Conservation (phyloP, 2,113 vertebrate genomes). For the Malurus alboscapulatus region DNA sequence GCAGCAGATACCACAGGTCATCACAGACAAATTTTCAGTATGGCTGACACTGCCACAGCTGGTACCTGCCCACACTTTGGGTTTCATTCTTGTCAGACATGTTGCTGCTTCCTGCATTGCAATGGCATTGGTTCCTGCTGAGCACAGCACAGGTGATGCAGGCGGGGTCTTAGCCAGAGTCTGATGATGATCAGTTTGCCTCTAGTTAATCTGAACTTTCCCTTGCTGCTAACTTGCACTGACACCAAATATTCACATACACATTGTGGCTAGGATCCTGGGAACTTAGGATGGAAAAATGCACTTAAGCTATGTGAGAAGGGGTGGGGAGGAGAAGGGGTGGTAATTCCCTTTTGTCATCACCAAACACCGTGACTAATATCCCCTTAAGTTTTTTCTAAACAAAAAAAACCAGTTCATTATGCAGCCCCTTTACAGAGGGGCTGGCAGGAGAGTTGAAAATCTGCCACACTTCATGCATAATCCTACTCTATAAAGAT, state of each 20-base stretch:
- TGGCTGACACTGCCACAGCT: rapidly evolving
- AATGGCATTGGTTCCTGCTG: not conserved
- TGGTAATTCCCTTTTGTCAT: not conserved
- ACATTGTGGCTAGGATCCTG: not conserved
- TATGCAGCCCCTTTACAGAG: not conserved
- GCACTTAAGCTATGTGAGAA: not conserved
- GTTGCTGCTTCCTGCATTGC: not conserved
- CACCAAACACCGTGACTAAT: not conserved
- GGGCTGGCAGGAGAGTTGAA: not conserved
- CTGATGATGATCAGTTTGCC: not conserved
- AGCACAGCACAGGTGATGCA: not conserved
- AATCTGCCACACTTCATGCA: not conserved
- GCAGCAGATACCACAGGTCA: not conserved
- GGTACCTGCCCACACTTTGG: rapidly evolving
- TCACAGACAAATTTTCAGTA: not conserved
- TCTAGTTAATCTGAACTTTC: not conserved
- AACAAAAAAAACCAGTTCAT: not conserved
- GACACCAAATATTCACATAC: not conserved
- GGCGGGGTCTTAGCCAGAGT: not conserved
- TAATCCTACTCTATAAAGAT: not conserved
- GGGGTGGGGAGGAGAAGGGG: not conserved
- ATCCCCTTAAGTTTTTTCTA: not conserved
- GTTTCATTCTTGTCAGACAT: not conserved
- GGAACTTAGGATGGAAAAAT: not conserved
- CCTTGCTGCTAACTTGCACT: not conserved